Evolutionary conservation across 2,888 invertebrate genomes (phyloP), one percentile per base, ranked within the genome.

Genomic region (Clunio marinus): DNA sequence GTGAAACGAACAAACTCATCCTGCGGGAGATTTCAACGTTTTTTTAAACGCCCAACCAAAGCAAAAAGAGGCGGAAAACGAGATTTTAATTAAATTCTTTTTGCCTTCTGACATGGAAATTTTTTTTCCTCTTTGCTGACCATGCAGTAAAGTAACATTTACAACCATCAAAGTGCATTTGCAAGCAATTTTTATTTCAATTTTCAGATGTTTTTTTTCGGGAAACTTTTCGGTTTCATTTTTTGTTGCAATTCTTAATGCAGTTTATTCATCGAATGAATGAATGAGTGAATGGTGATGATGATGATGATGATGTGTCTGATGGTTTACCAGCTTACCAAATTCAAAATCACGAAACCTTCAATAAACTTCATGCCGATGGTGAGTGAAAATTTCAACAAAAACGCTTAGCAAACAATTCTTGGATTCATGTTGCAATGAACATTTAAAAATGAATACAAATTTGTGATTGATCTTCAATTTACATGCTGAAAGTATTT

Each of bases 41-140:
- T 51, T 22, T 51, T 22, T 17, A 22, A 55, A 8, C 55, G 5
- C 7, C 4, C 57, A 57, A 20, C 27, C 4, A 25, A n/a, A 10
- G 1, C 24, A 55, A 57, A 57, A 27, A 51, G 22, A 51, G 46
- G 51, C 32, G 66, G 55, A 66, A 66, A 66, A 66, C 66, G 66
- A 66, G 66, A 46, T 66, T 66, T 66, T 66, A 66, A 66, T 66
- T 66, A 66, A 66, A 66, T 66, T 66, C 66, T 66, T 66, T 28
- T 28, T n/a, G 51, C 51, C 32, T 55, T 66, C 55, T 66, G 66
- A 66, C 28, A 66, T 66, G 66, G 66, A 66, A 66, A 66, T 66
- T 65, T 51, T 35, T 45, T 45, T 37, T 15, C 17, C 27, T 20
- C 46, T 41, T 25, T 63, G 63, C 63, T 63, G 63, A 63, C 63